These are phyloP conservation scores for Drosophila sucinea DNA, from an alignment of 1,140 invertebrate genomes.

Conservation along the genomic window DNA sequence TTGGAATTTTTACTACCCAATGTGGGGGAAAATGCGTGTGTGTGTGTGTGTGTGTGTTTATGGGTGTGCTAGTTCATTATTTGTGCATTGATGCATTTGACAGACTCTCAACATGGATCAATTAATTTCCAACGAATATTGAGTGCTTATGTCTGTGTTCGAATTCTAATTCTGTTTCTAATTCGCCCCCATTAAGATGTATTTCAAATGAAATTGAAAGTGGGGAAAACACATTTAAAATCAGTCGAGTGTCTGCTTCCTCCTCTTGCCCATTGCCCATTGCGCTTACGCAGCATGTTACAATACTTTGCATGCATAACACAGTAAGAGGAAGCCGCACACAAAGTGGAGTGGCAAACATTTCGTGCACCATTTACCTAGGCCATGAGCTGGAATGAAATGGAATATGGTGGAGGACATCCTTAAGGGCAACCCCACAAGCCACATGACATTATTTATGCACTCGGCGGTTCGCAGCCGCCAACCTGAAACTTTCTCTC, in stretches of 20 bases:
- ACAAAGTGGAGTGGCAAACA: slow-evolving; percentile 25
- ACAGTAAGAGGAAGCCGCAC: slow-evolving; percentile 26
- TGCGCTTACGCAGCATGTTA: slow-evolving; percentile 68
- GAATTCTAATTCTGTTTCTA: slow-evolving; percentile 49
- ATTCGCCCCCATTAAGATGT: neutral
- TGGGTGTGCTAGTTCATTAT: slow-evolving; percentile 42
- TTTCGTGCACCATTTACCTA: slow-evolving; percentile 54
- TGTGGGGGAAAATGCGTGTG: slow-evolving; percentile 24
- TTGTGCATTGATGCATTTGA: slow-evolving; percentile 65
- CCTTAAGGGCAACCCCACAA: slow-evolving; percentile 2
- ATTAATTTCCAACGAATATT: slow-evolving; percentile 70
- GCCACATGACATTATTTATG: slow-evolving; percentile 63
- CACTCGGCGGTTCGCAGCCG: slow-evolving; percentile 22
- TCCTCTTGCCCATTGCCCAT: slow-evolving; percentile 26
- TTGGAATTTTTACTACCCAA: slow-evolving; percentile 61
- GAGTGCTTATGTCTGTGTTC: slow-evolving; percentile 68
- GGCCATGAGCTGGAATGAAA: slow-evolving; percentile 20
- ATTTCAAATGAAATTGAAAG: slow-evolving; percentile 9
- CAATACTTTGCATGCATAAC: slow-evolving; percentile 69
- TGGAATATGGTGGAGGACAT: neutral
- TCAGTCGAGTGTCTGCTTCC: neutral
- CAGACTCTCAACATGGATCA: slow-evolving; percentile 70
- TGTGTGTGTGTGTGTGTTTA: no score
- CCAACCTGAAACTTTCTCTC: no score
- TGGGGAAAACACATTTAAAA: neutral